phyloP scores from a whole-genome alignment of 2,113 vertebrate species.

The Cottus gobio region DNA sequence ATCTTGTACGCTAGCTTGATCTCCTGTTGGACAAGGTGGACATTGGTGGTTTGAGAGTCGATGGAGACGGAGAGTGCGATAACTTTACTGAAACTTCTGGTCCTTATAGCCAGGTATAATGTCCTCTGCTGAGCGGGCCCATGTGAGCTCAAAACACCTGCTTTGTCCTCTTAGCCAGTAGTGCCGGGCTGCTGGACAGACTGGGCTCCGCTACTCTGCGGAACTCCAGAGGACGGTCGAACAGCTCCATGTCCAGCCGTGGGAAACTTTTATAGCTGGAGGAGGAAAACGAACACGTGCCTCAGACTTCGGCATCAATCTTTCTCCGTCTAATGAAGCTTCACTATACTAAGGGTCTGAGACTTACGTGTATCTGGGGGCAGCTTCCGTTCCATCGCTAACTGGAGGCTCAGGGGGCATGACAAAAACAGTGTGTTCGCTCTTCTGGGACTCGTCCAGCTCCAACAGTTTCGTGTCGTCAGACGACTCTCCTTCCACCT shows the following conservation, averaged over 20 bases:
- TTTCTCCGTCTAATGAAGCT: not conserved
- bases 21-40: slow-evolving; percentile 83
- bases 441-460: slow-evolving; percentile 96
- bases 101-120: not conserved
- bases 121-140: rapidly evolving
- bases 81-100: not conserved
- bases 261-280: slow-evolving; percentile 94
- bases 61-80: not conserved
- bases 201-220: slow-evolving; percentile 85
- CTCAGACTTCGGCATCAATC: not conserved
- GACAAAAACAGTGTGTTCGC: slow-evolving; percentile 96
- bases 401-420: slow-evolving; percentile 91
- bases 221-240: slow-evolving; percentile 90
- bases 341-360: not conserved
- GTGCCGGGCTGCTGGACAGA: slow-evolving; percentile 92
- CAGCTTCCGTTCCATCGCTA: slow-evolving; percentile 80
- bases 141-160: slow-evolving; percentile 85
- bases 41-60: not conserved
- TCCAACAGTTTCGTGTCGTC: slow-evolving; percentile 94
- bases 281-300: not conserved
- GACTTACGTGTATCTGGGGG: slow-evolving; percentile 87
- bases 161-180: slow-evolving; percentile 97
- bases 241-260: slow-evolving; percentile 88
- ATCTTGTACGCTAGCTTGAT: slow-evolving; percentile 95
- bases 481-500: slow-evolving; percentile 90